phyloP scores from a whole-genome alignment of 2,113 vertebrate genomes.

The Trichomycterus rosablanca region DNA sequence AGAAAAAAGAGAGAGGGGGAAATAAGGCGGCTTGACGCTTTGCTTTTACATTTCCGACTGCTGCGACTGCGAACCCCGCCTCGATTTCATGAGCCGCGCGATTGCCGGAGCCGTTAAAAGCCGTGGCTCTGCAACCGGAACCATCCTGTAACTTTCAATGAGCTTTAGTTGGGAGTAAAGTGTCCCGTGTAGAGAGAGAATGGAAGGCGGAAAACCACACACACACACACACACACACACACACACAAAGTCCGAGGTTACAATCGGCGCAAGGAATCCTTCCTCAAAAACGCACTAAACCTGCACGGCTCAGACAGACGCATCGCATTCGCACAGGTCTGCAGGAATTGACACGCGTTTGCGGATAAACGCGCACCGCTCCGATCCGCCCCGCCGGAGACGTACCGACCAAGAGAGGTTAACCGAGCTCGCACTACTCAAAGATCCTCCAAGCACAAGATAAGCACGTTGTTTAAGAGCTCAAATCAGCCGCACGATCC shows the following conservation, averaged over 20 bases:
- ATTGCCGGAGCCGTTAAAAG: slow-evolving; percentile 59
- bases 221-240: not conserved
- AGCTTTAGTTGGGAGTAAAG: slow-evolving; percentile 13
- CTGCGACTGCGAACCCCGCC: slow-evolving; percentile 80
- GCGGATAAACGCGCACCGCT: slow-evolving; percentile 24
- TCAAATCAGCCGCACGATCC: slow-evolving; percentile 51
- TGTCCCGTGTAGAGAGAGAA: slow-evolving; percentile 13
- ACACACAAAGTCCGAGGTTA: not conserved
- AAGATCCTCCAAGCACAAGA: slow-evolving; percentile 33
- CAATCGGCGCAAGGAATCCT: slow-evolving; percentile 33
- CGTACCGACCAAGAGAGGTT: slow-evolving; percentile 31
- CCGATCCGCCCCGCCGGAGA: slow-evolving; percentile 38
- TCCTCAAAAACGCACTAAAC: too few relatives aligned
- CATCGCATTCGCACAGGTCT: slow-evolving; percentile 10
- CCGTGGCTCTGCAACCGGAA: slow-evolving; percentile 6
- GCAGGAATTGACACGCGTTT: not conserved
- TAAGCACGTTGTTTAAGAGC: slow-evolving; percentile 41
- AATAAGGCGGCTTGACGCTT: slow-evolving; percentile 79
- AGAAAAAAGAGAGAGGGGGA: slow-evolving; percentile 54
- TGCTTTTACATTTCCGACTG: slow-evolving; percentile 93
- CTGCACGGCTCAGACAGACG: too few relatives aligned
- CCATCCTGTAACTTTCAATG: slow-evolving; percentile 14
- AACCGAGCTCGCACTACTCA: slow-evolving; percentile 15
- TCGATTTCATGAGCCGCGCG: slow-evolving; percentile 81
- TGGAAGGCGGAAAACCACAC: not conserved